Evolutionary conservation across 2,888 invertebrate genomes (phyloP).

Genomic region (Himalopsyche japonica): DNA sequence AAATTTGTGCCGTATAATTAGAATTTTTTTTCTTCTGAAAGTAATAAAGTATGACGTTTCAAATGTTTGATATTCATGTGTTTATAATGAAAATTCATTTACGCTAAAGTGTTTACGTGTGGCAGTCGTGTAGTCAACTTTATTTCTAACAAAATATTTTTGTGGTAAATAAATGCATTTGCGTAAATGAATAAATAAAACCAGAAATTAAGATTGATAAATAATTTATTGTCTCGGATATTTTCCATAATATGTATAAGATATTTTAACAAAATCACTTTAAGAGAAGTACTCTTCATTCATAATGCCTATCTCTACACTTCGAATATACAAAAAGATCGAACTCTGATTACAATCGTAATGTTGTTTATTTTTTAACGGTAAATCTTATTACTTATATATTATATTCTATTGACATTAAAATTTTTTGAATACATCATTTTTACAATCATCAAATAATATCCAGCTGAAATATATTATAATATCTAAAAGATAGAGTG

Average conservation of each 20-base stretch:
- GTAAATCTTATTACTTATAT: neutral
- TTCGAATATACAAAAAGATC: constrained; percentile 5
- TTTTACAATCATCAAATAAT: neutral
- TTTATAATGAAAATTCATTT: too few species aligned
- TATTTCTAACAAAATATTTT: too few species aligned
- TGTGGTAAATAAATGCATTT: too few species aligned
- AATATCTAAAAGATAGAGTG: too few species aligned
- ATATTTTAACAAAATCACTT: constrained; percentile 25
- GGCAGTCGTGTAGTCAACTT: too few species aligned
- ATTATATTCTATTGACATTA: neutral
- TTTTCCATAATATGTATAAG: constrained; percentile 59
- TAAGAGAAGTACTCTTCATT: neutral
- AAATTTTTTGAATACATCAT: neutral
- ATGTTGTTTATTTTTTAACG: neutral
- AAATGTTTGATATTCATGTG: too few species aligned
- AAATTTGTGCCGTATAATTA: too few species aligned
- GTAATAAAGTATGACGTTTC: too few species aligned
- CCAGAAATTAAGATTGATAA: constrained; percentile 53
- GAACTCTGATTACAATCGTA: neutral
- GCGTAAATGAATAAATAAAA: constrained; percentile 16
- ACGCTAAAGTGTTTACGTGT: too few species aligned
- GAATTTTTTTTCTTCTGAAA: too few species aligned
- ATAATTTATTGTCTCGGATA: constrained; percentile 65
- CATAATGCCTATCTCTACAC: constrained; percentile 10
- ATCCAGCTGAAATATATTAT: too few species aligned